Conservation (phyloP, 2,888 invertebrate species). For the Theodoxus fluviatilis region DNA sequence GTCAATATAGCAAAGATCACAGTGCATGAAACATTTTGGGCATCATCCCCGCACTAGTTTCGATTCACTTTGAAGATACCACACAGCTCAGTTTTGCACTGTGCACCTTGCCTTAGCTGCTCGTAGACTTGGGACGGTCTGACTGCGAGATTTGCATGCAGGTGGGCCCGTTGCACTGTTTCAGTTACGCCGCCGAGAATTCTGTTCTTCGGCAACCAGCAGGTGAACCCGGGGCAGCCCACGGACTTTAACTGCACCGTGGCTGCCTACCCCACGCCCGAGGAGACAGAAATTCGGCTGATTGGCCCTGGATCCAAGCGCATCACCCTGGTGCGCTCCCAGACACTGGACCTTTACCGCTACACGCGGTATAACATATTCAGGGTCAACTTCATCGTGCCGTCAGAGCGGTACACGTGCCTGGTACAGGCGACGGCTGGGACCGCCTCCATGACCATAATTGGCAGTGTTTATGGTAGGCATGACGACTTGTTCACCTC, state of each 20-base stretch:
- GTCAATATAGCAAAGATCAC: too few relatives aligned
- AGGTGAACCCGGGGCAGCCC: slow-evolving; percentile 51
- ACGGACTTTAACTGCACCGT: slow-evolving; percentile 56
- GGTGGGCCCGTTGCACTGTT: background rate
- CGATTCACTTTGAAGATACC: too few relatives aligned
- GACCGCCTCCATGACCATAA: slow-evolving; percentile 42
- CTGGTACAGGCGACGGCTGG: slow-evolving; percentile 47
- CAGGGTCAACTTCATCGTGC: slow-evolving; percentile 41
- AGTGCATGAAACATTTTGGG: too few relatives aligned
- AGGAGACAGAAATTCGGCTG: slow-evolving; percentile 44
- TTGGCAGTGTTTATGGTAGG: slow-evolving; percentile 49
- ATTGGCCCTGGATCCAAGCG: slow-evolving; percentile 40
- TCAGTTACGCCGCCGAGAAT: slow-evolving; percentile 53
- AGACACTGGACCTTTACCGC: slow-evolving; percentile 38
- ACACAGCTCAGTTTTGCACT: too few relatives aligned
- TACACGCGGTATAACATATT: slow-evolving; percentile 48
- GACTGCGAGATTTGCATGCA: too few relatives aligned
- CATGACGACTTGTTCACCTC: slow-evolving; percentile 1
- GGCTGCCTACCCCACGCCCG: slow-evolving; percentile 50
- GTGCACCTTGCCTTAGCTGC: too few relatives aligned
- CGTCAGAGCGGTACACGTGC: slow-evolving; percentile 50
- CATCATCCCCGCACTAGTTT: too few relatives aligned
- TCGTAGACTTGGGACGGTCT: too few relatives aligned
- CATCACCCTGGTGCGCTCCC: slow-evolving; percentile 41
- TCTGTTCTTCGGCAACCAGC: slow-evolving; percentile 46